A percentile compares a stretch with the other conserved stretches of the same genome.
These are phyloP conservation scores for Dysdera silvatica DNA, from an alignment of 1,140 invertebrate genomes.

Conservation along the genomic window DNA sequence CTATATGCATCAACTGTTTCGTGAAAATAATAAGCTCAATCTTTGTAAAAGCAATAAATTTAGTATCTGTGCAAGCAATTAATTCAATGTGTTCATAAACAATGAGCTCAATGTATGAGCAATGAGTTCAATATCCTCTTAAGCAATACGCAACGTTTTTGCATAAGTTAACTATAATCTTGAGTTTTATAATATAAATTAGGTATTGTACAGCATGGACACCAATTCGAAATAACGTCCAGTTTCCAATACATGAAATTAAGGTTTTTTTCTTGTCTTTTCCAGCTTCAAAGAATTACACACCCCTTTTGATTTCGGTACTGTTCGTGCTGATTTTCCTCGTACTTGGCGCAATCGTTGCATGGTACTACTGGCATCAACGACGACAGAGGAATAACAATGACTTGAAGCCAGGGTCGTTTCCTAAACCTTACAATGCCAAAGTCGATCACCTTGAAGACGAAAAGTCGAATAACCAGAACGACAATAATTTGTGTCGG, in stretches of 20 bases:
- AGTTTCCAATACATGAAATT: no score
- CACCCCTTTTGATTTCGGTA: constrained; percentile 42
- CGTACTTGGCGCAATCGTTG: constrained; percentile 43
- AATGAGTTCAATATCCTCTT: no score
- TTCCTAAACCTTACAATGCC: constrained; percentile 16
- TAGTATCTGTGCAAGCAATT: no score
- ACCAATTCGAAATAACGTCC: no score
- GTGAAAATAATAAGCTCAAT: no score
- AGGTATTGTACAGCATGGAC: neutral
- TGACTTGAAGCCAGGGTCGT: neutral
- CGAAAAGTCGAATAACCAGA: constrained; percentile 79
- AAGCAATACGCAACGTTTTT: no score
- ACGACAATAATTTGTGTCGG: constrained; percentile 73
- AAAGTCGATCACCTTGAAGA: constrained; percentile 45
- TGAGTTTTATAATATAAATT: neutral
- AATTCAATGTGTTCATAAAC: no score
- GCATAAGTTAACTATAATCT: neutral
- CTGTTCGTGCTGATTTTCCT: constrained; percentile 51
- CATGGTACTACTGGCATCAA: constrained; percentile 42
- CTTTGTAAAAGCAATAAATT: no score
- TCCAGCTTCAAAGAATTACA: constrained; percentile 37
- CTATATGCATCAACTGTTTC: no score
- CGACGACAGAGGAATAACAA: constrained; percentile 17
- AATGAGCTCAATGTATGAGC: no score
- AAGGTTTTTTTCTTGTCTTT: constrained; percentile 13